Evolutionary conservation across 1,140 invertebrate genomes (phyloP).

Genomic region (Drosophila pectinifera): DNA sequence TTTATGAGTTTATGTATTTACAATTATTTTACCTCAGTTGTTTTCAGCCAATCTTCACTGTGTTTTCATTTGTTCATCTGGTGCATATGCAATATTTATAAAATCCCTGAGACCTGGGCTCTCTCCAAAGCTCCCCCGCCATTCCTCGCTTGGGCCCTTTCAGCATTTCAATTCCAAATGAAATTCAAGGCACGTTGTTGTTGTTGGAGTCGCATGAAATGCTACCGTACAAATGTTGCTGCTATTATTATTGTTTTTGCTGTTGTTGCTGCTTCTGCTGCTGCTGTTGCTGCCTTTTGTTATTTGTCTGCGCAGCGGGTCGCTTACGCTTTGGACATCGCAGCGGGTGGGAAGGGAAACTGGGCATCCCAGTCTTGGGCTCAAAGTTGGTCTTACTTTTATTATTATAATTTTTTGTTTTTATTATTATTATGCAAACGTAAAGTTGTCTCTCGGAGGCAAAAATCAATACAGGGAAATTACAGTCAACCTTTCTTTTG

Average conservation of each 20-base stretch:
- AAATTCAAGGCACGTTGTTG: slow-evolving; percentile 74
- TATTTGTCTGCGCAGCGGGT: slow-evolving; percentile 41
- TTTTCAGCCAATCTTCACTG: no score
- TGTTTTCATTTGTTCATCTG: slow-evolving; percentile 45
- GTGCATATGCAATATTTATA: slow-evolving; percentile 70
- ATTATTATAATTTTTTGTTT: not conserved
- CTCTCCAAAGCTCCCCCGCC: slow-evolving; percentile 1
- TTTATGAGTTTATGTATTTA: no score
- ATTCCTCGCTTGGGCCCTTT: slow-evolving; percentile 18
- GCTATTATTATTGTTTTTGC: slow-evolving; percentile 12
- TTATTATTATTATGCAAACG: slow-evolving; percentile 16
- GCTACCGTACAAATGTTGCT: slow-evolving; percentile 46
- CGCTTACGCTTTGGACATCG: slow-evolving; percentile 8
- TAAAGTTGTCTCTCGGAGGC: slow-evolving; percentile 20
- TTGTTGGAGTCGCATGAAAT: slow-evolving; percentile 21
- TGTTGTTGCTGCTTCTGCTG: slow-evolving; percentile 29
- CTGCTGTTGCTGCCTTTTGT: slow-evolving; percentile 38
- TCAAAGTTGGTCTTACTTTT: slow-evolving; percentile 13
- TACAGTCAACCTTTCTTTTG: not conserved
- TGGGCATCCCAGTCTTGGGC: slow-evolving; percentile 3
- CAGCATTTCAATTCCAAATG: slow-evolving; percentile 69
- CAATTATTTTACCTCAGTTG: no score
- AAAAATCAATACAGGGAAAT: slow-evolving; percentile 61
- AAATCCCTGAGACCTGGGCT: slow-evolving; percentile 25
- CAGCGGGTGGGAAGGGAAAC: not conserved